phyloP scores from a whole-genome alignment of 1,140 invertebrate genomes.

The Drosophila dunni region DNA sequence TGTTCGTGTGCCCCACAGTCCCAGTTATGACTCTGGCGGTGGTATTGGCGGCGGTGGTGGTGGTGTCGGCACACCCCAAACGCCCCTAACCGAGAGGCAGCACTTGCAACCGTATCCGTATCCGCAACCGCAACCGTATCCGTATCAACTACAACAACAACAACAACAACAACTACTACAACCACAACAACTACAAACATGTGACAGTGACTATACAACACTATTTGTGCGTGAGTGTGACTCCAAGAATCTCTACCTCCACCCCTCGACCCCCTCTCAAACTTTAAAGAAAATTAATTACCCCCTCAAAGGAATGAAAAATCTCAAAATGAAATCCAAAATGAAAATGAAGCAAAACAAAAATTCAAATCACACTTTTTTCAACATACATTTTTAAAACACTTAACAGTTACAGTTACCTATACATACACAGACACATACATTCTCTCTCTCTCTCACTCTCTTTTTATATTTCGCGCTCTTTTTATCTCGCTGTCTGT shows the following conservation, averaged over 20 bases:
- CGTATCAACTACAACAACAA: slow-evolving; percentile 58
- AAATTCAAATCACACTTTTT: slow-evolving; percentile 43
- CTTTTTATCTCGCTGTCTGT: slow-evolving; percentile 1
- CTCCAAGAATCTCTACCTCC: slow-evolving; percentile 53
- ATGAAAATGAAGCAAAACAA: slow-evolving; percentile 67
- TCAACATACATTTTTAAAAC: background rate
- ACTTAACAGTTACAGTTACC: slow-evolving; percentile 6
- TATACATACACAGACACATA: slow-evolving; percentile 10
- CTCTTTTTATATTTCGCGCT: background rate
- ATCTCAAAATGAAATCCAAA: slow-evolving; percentile 1
- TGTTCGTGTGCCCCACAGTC: slow-evolving; percentile 85
- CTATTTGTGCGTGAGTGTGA: slow-evolving; percentile 85
- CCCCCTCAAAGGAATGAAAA: slow-evolving; percentile 24
- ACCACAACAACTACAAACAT: slow-evolving; percentile 66
- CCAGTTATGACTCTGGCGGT: slow-evolving; percentile 74
- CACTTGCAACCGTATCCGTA: slow-evolving; percentile 77
- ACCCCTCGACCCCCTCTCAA: background rate
- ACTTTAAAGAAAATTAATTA: slow-evolving; percentile 17
- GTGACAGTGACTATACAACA: slow-evolving; percentile 83
- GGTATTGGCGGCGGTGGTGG: slow-evolving; percentile 5
- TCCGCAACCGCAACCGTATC: slow-evolving; percentile 56
- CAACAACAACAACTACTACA: no score
- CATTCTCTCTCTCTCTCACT: slow-evolving; percentile 1
- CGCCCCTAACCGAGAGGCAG: slow-evolving; percentile 62
- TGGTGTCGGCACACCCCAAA: slow-evolving; percentile 3